Conservation (phyloP, 2,113 vertebrate species). For the Strigops habroptila region DNA sequence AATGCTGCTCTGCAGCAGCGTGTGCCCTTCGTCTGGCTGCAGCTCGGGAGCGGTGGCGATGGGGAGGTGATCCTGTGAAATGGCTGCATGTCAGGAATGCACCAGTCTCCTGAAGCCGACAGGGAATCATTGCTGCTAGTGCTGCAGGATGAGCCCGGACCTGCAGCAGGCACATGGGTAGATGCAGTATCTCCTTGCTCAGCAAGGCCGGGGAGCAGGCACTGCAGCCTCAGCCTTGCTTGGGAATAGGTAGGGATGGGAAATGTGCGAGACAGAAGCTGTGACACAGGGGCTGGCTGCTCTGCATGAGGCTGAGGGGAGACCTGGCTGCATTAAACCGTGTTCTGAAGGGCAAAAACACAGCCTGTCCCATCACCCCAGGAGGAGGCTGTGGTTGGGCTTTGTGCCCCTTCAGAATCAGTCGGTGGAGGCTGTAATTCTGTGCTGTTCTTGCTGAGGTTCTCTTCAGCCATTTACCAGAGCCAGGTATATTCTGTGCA, state of each 20-base stretch:
- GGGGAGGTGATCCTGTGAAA: background rate
- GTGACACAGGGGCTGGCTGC: background rate
- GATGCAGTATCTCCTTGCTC: background rate
- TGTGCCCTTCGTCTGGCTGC: background rate
- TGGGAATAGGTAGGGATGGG: background rate
- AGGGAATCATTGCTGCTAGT: rapidly evolving
- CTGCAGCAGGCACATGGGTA: background rate
- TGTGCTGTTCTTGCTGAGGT: background rate
- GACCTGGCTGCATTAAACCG: background rate
- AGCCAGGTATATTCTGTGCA: background rate
- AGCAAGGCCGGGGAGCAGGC: background rate
- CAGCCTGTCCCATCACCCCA: rapidly evolving
- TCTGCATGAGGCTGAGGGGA: rapidly evolving
- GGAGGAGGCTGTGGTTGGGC: background rate
- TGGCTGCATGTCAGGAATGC: background rate
- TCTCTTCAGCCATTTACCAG: background rate
- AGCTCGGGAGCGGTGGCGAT: background rate
- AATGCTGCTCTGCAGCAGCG: background rate
- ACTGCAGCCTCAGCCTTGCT: background rate
- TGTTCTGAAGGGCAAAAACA: background rate
- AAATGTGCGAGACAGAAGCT: background rate
- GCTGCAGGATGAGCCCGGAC: background rate
- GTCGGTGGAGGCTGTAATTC: background rate
- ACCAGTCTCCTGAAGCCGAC: no score
- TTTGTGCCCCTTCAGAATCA: background rate